These are phyloP conservation scores for Sminthurinus aureus DNA, from an alignment of 2,888 invertebrate species.

Conservation along the genomic window DNA sequence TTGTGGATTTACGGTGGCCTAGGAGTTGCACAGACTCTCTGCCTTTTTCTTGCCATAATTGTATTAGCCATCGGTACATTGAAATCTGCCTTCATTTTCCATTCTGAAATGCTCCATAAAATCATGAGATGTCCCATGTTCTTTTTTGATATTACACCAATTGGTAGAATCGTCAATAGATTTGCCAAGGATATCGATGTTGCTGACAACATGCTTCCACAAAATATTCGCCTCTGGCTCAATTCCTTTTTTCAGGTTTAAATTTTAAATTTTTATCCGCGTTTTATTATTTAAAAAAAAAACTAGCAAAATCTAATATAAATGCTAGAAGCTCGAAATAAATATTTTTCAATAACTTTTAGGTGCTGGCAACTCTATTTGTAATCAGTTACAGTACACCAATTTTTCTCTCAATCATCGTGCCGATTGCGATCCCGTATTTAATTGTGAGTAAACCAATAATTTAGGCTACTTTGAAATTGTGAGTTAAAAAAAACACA, in stretches of 20 bases:
- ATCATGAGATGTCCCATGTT: slow-evolving; percentile 74
- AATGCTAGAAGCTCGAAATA: no score
- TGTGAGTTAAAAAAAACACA: neutral
- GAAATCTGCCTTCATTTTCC: slow-evolving; percentile 71
- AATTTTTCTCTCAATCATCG: slow-evolving; percentile 77
- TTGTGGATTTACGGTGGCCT: slow-evolving; percentile 87
- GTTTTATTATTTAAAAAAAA: slow-evolving; percentile 29
- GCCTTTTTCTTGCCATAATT: slow-evolving; percentile 46
- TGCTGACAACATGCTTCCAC: slow-evolving; percentile 50
- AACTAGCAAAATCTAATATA: no score
- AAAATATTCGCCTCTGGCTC: slow-evolving; percentile 54
- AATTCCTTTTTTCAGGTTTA: slow-evolving; percentile 68
- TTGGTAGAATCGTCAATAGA: slow-evolving; percentile 65
- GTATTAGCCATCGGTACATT: slow-evolving; percentile 69
- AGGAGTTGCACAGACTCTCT: slow-evolving; percentile 80
- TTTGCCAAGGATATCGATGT: slow-evolving; percentile 53
- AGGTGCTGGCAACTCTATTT: slow-evolving; percentile 71
- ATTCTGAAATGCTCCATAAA: slow-evolving; percentile 71
- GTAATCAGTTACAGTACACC: slow-evolving; percentile 89
- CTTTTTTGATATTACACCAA: slow-evolving; percentile 82
- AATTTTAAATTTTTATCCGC: slow-evolving; percentile 3
- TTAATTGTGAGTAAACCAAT: slow-evolving; percentile 74
- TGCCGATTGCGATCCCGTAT: slow-evolving; percentile 82
- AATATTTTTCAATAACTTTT: no score
- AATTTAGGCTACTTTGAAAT: slow-evolving; percentile 26